These are phyloP conservation scores for Malaclemys terrapin DNA, from an alignment of 2,113 vertebrate species.

Conservation along the genomic window DNA sequence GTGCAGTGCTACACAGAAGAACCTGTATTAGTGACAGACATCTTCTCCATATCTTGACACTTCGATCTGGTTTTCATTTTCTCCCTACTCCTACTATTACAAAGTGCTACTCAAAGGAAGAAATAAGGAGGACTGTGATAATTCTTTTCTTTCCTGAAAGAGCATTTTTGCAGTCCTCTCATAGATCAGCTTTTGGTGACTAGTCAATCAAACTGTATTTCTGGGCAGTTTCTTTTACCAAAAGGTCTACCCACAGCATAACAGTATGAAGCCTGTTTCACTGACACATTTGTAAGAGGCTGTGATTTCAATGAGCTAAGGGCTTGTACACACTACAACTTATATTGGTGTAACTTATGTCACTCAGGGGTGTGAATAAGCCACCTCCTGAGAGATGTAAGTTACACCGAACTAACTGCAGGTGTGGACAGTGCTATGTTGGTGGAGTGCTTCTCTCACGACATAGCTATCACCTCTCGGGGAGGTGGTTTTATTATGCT, in stretches of 20 bases:
- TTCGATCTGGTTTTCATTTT: not conserved
- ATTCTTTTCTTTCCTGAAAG: not conserved
- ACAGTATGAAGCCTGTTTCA: constrained; percentile 32
- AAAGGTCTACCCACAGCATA: constrained; percentile 17
- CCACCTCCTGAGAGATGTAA: not conserved
- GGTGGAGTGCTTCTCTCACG: too few species aligned
- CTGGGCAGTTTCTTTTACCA: constrained; percentile 1
- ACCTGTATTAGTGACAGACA: not conserved
- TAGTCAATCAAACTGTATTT: constrained; percentile 21
- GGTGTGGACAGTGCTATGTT: not conserved
- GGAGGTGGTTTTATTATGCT: not conserved
- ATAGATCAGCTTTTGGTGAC: constrained; percentile 1
- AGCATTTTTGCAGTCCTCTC: not conserved
- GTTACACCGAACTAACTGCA: not conserved
- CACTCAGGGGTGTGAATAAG: not conserved
- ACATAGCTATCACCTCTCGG: too few species aligned
- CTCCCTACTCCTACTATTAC: not conserved
- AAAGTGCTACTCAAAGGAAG: not conserved
- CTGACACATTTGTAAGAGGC: not conserved
- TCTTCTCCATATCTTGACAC: not conserved
- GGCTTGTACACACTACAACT: not conserved
- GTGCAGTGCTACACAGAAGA: not conserved
- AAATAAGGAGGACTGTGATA: not conserved
- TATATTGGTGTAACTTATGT: not conserved
- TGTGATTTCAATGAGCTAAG: constrained; percentile 16